A percentile compares a stretch with the other conserved stretches of the same genome.
Conservation (phyloP, 1,140 invertebrate species). For the Spodoptera frugiperda region DNA sequence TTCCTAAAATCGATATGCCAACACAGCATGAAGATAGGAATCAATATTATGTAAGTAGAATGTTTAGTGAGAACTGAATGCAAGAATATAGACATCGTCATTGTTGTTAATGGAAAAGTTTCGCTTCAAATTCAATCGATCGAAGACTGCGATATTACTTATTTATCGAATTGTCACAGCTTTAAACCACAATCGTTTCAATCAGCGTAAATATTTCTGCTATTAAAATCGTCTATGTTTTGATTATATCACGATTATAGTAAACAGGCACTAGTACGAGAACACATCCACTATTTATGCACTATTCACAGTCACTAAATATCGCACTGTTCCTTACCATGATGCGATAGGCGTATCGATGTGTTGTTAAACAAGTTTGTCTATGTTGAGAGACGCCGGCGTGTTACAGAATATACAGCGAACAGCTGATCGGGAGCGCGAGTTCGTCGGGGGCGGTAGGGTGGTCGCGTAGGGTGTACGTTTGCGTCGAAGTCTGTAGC, state of each 20-base stretch:
- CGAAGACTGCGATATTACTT: conserved; percentile 17
- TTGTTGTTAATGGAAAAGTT: conserved; percentile 22
- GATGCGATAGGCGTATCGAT: conserved; percentile 56
- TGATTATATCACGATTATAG: conserved; percentile 10
- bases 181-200: conserved; percentile 20
- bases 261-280: conserved; percentile 54
- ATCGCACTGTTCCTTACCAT: conserved; percentile 78
- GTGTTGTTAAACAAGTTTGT: conserved; percentile 58
- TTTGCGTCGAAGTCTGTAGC: conserved; percentile 70
- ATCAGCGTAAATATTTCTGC: conserved; percentile 12
- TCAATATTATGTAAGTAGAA: conserved; percentile 42
- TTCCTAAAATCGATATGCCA: conserved; percentile 19
- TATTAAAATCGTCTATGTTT: background rate
- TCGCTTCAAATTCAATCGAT: conserved; percentile 20
- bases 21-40: conserved; percentile 35
- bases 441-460: conserved; percentile 59
- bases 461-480: conserved; percentile 67
- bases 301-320: conserved; percentile 72
- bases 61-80: conserved; percentile 29
- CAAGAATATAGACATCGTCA: conserved; percentile 9
- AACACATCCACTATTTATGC: conserved; percentile 60
- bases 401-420: conserved; percentile 56
- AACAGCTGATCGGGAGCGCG: conserved; percentile 79
- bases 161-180: background rate
- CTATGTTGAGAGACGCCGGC: conserved; percentile 50